Percentiles rank a stretch among this genome's conserved stretches.
Evolutionary conservation across 2,797 vertebrate genomes (phyloP).

Genomic region (Austrolebias charrua): DNA sequence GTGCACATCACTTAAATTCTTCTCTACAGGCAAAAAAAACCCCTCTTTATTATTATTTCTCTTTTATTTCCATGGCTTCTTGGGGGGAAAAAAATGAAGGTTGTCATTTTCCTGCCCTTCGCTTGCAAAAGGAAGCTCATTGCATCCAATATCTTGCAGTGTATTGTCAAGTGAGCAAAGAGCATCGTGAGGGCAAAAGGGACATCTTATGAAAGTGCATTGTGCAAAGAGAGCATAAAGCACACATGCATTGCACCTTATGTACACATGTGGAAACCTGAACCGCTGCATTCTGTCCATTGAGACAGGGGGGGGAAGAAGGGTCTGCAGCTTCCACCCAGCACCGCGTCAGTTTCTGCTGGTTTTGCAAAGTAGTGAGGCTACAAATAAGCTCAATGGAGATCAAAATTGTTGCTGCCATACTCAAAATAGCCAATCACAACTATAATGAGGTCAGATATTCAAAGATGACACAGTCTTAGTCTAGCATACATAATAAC

Average conservation of each 20-base stretch:
- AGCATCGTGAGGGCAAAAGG: slow-evolving; percentile 63
- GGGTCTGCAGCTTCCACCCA: not conserved
- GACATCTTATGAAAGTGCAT: slow-evolving; percentile 59
- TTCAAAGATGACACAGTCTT: not conserved
- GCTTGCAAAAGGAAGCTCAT: slow-evolving; percentile 44
- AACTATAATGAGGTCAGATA: not conserved
- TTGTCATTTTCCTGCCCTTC: slow-evolving; percentile 42
- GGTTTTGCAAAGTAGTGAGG: not conserved
- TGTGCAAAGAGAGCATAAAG: slow-evolving; percentile 42
- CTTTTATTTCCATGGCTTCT: slow-evolving; percentile 45
- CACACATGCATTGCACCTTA: slow-evolving; percentile 25
- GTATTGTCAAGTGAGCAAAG: slow-evolving; percentile 71
- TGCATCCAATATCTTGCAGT: slow-evolving; percentile 46
- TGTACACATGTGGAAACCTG: slow-evolving; percentile 9
- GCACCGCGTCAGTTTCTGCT: not conserved
- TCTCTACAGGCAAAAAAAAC: slow-evolving; percentile 38
- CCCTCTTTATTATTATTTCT: slow-evolving; percentile 37
- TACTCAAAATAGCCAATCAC: not conserved
- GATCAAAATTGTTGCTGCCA: not conserved
- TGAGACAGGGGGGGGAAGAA: not conserved
- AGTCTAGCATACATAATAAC: not conserved
- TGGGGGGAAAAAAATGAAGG: slow-evolving; percentile 26
- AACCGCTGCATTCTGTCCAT: not conserved
- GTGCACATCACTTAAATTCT: slow-evolving; percentile 56
- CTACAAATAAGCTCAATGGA: not conserved